Conservation (phyloP, 2,797 vertebrate species). For the Sarcophilus harrisii region DNA sequence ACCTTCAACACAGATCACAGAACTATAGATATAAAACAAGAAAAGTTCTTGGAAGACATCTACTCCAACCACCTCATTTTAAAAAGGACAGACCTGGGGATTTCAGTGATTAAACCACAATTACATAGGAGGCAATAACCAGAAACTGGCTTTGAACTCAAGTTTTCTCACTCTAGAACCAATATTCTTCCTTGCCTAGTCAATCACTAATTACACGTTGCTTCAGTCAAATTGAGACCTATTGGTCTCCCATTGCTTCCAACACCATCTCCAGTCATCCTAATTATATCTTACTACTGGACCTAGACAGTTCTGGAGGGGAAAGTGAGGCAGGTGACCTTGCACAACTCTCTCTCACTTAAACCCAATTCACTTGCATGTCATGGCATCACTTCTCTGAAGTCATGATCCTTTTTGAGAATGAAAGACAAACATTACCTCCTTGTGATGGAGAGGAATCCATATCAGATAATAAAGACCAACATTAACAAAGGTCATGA, state of each 20-base stretch:
- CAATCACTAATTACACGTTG: no score
- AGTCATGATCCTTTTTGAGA: no score
- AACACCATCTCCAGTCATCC: no score
- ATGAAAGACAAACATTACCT: background rate
- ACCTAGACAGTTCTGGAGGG: no score
- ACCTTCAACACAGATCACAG: background rate
- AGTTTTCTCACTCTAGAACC: background rate
- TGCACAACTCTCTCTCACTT: no score
- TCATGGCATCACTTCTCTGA: no score
- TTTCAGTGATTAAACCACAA: background rate
- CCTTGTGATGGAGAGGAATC: background rate
- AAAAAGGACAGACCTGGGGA: background rate
- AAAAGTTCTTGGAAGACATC: background rate
- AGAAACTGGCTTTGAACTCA: background rate
- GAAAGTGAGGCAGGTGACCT: no score
- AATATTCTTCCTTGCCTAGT: background rate
- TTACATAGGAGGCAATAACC: background rate
- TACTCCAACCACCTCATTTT: background rate
- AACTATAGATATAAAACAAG: background rate
- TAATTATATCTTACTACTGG: no score
- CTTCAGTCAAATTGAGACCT: no score
- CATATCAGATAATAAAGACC: background rate
- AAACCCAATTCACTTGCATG: no score
- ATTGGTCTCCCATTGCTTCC: no score
- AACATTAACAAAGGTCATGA: background rate